Base-by-base conservation (phyloP, 2,888 invertebrate species). In the Caenorhabditis sp. region DNA sequence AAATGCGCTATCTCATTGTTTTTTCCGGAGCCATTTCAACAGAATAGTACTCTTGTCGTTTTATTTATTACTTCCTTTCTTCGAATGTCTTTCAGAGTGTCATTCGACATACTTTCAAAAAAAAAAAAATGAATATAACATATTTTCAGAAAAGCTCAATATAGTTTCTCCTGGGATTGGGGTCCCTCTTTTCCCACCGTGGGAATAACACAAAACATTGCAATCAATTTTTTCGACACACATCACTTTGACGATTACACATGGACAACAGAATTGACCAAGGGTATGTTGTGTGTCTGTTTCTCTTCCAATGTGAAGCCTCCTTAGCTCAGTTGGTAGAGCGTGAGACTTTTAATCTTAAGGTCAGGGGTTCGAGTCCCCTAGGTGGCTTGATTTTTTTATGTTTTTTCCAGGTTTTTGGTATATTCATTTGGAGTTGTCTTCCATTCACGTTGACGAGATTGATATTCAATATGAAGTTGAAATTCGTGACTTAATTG, bases 101-200 rank as follows among this genome's bases (percentile, higher is more conserved):
- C n/a, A n/a, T n/a, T n/a, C n/a, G n/a, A n/a, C 14, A 24, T 37
- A 19, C 8, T 26, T 55, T 26, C 21, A 26, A 3, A 19, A 0
- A 12, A 8, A 55, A 26, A 26, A 55, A 55, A 10, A 24, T 26
- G 5, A 8, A 51, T 21, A 12, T 6, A 8, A 12, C 8, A 12
- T 55, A 8, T 51, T 55, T 78, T 64, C 21, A 86, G 90, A 49
- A 90, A 90, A 76, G 88, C 88, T 27, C 89, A 95, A 89, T 93
- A 95, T 8, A 94, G 95, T 0, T 99, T 95, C 88, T 91, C 93
- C 49, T 97, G 97, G 94, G 96, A 95, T 87, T 97, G 96, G 95
- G 97, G 96, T 27, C 95, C 96, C 0, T 93, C 95, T 0, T 94
- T 95, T 77, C 94, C 96, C 0, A 94, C 95, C 0, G 91, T 93